Evolutionary conservation across 2,888 invertebrate species (phyloP).

Genomic region (Orgyia antiqua): DNA sequence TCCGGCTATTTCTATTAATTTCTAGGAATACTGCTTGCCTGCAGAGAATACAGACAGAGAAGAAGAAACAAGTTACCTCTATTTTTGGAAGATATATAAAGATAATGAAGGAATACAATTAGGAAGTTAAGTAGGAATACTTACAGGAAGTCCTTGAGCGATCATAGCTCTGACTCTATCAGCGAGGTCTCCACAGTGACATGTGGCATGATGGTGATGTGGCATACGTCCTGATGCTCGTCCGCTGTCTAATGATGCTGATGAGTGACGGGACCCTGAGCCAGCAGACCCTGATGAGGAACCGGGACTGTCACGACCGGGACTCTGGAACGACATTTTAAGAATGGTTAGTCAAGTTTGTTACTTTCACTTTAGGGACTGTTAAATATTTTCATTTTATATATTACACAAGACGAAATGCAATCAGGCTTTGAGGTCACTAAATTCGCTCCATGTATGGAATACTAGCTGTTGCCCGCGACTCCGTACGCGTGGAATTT

Average conservation of each 20-base stretch:
- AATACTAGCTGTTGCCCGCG: no score
- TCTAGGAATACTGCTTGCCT: no score
- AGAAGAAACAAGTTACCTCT: no score
- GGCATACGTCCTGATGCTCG: constrained; percentile 89
- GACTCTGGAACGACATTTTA: constrained; percentile 78
- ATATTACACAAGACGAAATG: no score
- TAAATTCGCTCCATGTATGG: no score
- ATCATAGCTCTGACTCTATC: constrained; percentile 82
- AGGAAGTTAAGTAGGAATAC: constrained; percentile 20
- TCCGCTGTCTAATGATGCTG: constrained; percentile 94
- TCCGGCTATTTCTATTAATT: no score
- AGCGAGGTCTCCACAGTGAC: constrained; percentile 85
- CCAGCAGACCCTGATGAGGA: constrained; percentile 92
- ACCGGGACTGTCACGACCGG: constrained; percentile 95
- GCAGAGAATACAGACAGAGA: no score
- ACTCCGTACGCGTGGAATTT: no score
- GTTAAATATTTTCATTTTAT: no score
- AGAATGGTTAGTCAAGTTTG: not conserved
- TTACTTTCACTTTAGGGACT: no score
- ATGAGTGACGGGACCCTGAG: constrained; percentile 92
- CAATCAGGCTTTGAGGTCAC: no score
- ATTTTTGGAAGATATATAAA: not conserved
- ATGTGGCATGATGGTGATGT: constrained; percentile 86
- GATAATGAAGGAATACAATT: not conserved
- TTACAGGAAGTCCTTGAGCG: constrained; percentile 85